Evolutionary conservation across 2,113 vertebrate genomes (phyloP), one percentile per base, ranked within the genome.

Genomic region (Scomber scombrus): DNA sequence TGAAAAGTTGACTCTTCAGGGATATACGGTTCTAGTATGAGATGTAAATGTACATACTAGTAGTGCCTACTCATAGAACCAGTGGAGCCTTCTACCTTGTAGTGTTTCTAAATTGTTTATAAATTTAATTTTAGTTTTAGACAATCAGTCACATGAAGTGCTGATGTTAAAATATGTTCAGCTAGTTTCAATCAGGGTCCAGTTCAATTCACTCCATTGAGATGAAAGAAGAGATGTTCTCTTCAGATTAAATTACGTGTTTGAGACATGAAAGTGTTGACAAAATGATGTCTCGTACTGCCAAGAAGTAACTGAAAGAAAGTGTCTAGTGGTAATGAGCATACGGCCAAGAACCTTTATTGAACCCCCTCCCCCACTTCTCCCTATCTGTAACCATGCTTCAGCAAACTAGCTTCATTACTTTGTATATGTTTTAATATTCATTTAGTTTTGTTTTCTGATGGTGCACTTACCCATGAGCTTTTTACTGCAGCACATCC

Each of bases 31-130:
- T 62, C 50, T 18, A 68, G 13, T 40, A 40, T 40, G 8, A 52
- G 13, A 40, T 31, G n/a, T 40, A 52, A 54, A 73, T 29, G 16
- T 40, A 71, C 18, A 50, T 58, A 34, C 15, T 26, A 68, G 49
- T 8, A 47, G 34, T 45, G 31, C 64, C 60, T 64, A 49, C 19
- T 60, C 58, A 31, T 57, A 45, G 43, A 64, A 18, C 21, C 40
- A 43, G 31, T 40, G 3, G 3, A 40, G 14, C 67, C 23, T 15
- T 40, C 11, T 56, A 40, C 7, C 34, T 23, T 2, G 9, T 43
- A 26, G 31, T 61, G 54, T 61, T 66, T 58, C 11, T 55, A n/a
- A 49, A 7, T 34, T 34, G n/a, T n/a, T 47, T 56, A 68, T 43
- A 0, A 5, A 66, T 15, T 46, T 13, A 26, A 46, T 64, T 9